phyloP scores from a whole-genome alignment of 2,113 vertebrate species.

The Numenius arquata region DNA sequence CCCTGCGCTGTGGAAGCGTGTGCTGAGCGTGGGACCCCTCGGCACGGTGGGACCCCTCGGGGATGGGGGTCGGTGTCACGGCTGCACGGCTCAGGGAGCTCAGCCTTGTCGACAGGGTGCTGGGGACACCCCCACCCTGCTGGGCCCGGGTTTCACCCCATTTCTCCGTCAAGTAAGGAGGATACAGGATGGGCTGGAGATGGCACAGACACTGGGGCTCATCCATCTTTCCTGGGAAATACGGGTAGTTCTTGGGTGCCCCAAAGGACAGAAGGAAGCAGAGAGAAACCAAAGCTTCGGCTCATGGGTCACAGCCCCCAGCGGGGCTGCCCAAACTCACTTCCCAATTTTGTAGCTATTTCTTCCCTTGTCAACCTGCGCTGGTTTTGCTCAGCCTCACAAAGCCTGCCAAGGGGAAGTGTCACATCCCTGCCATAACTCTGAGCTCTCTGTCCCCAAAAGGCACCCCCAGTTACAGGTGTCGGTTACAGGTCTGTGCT shows the following conservation, averaged over 20 bases:
- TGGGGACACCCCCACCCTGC: fast-evolving
- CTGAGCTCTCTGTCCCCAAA: background rate
- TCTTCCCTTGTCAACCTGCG: background rate
- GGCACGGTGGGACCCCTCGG: fast-evolving
- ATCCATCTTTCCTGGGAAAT: background rate
- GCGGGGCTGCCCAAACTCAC: background rate
- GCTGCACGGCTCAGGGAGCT: background rate
- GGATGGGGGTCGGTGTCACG: fast-evolving
- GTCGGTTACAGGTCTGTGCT: no score
- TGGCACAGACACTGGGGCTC: background rate
- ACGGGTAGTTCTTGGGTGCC: background rate
- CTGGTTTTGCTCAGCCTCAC: background rate
- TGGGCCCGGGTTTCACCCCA: background rate
- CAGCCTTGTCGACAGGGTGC: background rate
- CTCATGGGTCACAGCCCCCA: background rate
- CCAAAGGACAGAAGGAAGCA: background rate
- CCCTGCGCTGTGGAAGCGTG: background rate
- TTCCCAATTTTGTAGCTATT: background rate
- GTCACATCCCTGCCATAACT: background rate
- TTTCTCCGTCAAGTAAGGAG: background rate
- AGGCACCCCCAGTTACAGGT: background rate
- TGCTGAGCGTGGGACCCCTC: background rate
- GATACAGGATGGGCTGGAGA: background rate
- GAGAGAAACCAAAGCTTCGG: background rate
- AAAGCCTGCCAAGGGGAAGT: background rate